Conservation (phyloP, 2,113 vertebrate genomes). For the Oncorhynchus clarkii region DNA sequence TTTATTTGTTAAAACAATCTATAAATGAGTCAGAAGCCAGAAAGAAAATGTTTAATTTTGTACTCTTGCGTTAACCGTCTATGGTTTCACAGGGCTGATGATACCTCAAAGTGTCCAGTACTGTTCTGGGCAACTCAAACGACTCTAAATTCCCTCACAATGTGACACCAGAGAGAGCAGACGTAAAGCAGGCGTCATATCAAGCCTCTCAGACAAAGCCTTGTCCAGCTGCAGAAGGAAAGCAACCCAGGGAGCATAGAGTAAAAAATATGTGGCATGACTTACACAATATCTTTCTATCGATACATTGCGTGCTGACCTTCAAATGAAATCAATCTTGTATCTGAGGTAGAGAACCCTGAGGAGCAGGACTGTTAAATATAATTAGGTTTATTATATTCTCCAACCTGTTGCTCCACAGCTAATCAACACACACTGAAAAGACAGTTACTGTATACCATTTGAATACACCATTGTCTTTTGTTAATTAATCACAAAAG, state of each 20-base stretch:
- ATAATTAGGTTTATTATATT: neutral
- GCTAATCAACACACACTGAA: neutral
- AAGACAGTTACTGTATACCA: neutral
- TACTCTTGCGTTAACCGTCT: neutral
- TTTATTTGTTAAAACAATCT: neutral
- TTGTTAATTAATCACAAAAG: neutral
- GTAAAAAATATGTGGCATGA: conserved; percentile 1
- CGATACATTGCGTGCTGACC: neutral
- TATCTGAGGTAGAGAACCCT: conserved; percentile 2
- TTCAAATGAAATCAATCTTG: neutral
- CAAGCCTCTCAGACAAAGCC: neutral
- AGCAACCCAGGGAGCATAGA: neutral
- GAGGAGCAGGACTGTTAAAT: neutral
- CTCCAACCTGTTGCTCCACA: neutral
- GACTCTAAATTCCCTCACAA: neutral
- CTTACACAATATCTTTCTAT: neutral
- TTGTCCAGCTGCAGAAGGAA: neutral
- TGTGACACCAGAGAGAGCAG: neutral
- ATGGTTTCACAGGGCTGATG: neutral
- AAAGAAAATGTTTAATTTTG: neutral
- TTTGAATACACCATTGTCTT: neutral
- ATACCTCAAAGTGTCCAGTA: neutral
- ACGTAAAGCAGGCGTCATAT: neutral
- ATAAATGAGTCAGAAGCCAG: neutral
- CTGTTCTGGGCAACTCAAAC: neutral